Conservation (phyloP, 2,888 invertebrate genomes). For the Leptopterna dolabrata region DNA sequence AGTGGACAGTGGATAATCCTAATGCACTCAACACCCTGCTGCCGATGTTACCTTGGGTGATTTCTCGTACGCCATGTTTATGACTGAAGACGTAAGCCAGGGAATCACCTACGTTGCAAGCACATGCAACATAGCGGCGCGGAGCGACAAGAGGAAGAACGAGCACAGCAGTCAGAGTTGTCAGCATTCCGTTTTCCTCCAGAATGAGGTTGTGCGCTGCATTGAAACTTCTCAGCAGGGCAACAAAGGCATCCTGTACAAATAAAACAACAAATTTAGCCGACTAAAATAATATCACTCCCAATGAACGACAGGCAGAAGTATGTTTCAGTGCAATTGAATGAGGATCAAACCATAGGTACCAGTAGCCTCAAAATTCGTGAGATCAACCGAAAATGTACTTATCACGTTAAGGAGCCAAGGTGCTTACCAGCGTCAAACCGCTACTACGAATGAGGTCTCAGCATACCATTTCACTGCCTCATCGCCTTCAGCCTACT, state of each 20-base stretch:
- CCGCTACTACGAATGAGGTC: no score
- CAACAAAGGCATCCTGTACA: constrained; percentile 78
- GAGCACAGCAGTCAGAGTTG: constrained; percentile 85
- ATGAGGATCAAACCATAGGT: no score
- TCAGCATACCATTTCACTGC: no score
- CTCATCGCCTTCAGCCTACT: no score
- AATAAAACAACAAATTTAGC: not conserved
- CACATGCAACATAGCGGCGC: constrained; percentile 77
- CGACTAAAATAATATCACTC: no score
- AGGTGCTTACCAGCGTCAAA: no score
- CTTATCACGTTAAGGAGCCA: no score
- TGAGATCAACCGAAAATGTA: no score
- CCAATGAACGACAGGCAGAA: constrained; percentile 6
- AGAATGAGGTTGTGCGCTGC: constrained; percentile 87
- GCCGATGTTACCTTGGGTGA: constrained; percentile 74
- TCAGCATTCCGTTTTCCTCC: constrained; percentile 83
- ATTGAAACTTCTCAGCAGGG: constrained; percentile 82
- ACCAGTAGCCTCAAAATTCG: no score
- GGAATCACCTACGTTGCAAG: constrained; percentile 90
- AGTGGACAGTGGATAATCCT: no score
- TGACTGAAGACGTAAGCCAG: constrained; percentile 86
- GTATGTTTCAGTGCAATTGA: no score
- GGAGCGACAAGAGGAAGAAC: constrained; percentile 72
- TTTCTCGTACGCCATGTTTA: constrained; percentile 83
- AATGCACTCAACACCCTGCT: no score